A percentile compares a stretch with the other conserved stretches of the same genome.
These are phyloP conservation scores for Caenorhabditis plicata DNA, from an alignment of 2,888 invertebrate genomes.

Conservation along the genomic window DNA sequence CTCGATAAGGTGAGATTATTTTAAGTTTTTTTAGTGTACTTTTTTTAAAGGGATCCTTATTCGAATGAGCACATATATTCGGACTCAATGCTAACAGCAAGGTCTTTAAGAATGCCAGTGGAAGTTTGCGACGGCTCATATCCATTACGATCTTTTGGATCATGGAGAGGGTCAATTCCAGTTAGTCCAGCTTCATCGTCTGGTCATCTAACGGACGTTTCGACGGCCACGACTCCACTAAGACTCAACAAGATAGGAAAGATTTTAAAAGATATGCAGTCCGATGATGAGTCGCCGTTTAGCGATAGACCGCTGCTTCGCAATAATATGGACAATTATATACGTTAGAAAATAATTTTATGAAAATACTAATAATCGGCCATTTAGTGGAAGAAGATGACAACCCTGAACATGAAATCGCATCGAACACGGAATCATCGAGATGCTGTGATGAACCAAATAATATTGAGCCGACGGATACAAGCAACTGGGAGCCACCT, in stretches of 20 bases:
- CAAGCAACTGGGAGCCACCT: constrained; percentile 27
- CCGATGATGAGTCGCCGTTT: constrained; percentile 28
- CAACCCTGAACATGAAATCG: constrained; percentile 40
- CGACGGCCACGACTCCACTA: constrained; percentile 42
- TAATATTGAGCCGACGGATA: constrained; percentile 7
- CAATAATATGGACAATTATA: background rate
- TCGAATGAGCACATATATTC: constrained; percentile 33
- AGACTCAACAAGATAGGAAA: constrained; percentile 55
- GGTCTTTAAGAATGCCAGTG: background rate
- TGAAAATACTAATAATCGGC: background rate
- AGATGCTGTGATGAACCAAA: constrained; percentile 34
- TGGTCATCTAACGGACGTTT: constrained; percentile 17
- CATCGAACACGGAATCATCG: constrained; percentile 50
- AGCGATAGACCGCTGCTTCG: constrained; percentile 3
- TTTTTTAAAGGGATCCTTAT: constrained; percentile 20
- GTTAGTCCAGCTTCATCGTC: constrained; percentile 33
- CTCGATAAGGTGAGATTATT: constrained; percentile 10
- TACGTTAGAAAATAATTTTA: background rate
- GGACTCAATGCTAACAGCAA: constrained; percentile 12
- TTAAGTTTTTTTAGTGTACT: background rate
- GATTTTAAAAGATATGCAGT: constrained; percentile 42
- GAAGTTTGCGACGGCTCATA: constrained; percentile 19
- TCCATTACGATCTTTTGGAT: constrained; percentile 35
- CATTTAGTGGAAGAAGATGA: constrained; percentile 28
- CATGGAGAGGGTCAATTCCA: constrained; percentile 22